Percentiles rank a stretch among this genome's conserved stretches.
Evolutionary conservation across 2,888 invertebrate genomes (phyloP).

Genomic region (Tachina fera): DNA sequence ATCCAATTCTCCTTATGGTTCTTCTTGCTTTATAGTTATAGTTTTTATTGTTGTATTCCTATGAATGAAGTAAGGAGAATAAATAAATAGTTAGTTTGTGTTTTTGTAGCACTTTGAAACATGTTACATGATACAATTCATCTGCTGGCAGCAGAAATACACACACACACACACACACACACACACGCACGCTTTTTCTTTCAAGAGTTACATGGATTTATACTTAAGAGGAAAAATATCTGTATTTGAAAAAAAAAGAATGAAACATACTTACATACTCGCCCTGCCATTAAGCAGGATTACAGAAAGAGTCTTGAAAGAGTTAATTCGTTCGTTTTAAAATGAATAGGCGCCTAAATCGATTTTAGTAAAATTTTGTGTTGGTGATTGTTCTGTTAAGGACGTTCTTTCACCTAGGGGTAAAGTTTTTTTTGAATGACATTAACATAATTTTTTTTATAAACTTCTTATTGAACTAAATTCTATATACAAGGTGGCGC

Average conservation of each 20-base stretch:
- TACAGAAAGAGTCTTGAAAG: constrained; percentile 37
- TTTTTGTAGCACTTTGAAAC: constrained; percentile 60
- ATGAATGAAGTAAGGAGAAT: constrained; percentile 33
- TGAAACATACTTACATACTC: constrained; percentile 8
- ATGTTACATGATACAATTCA: constrained; percentile 68
- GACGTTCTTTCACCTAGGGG: too few relatives aligned
- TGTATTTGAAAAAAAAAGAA: constrained; percentile 3
- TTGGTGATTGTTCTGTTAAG: too few relatives aligned
- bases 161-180: constrained; percentile 21
- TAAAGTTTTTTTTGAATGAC: too few relatives aligned
- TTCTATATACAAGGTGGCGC: too few relatives aligned
- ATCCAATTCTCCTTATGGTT: constrained; percentile 3
- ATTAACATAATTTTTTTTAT: too few relatives aligned
- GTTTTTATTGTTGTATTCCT: constrained; percentile 52
- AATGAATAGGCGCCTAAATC: too few relatives aligned
- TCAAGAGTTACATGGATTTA: constrained; percentile 42
- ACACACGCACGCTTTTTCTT: neutral
- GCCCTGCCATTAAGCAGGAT: constrained; percentile 5
- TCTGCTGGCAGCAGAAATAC: constrained; percentile 20
- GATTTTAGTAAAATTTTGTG: too few relatives aligned
- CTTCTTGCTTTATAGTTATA: neutral
- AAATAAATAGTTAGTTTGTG: constrained; percentile 41
- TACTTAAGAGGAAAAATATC: constrained; percentile 42
- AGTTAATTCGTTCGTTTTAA: neutral
- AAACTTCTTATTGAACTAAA: too few relatives aligned